Evolutionary conservation across 2,113 vertebrate genomes (phyloP), one percentile per base, ranked within the genome.

Genomic region (Lanius collurio): DNA sequence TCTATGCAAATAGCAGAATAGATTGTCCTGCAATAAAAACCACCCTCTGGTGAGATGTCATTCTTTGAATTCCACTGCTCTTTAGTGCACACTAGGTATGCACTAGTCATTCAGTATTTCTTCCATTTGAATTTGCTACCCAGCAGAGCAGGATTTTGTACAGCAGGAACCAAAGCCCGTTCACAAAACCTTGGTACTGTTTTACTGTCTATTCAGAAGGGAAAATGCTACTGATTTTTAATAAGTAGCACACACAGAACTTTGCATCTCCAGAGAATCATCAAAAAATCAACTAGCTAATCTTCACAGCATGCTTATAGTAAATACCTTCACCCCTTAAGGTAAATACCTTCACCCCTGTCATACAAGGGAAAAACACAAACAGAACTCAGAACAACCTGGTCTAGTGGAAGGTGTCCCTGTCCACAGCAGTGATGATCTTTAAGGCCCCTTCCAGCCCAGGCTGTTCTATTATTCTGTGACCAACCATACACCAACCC

Each of bases 1-100:
- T 99, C 99, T 84, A 98, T 97, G 96, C 99, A 99, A 94, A 99
- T 97, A 65, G 99, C 98, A 44, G 99, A 99, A 97, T 99, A 99
- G 94, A 99, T 94, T 7, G 99, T 99, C 98, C 99, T 99, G 93
- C 57, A 97, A 94, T 87, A 41, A 97, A 88, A 97, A 94, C 9
- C 63, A 84, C 52, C 76, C 19, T 49, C 52, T 59, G 64, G 35
- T 94, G 76, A 93, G 55, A 87, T 15, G 3, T 30, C 17, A 52
- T 63, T 39, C 59, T 63, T 83, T 78, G 42, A 71, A 2, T 60
- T 81, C 22, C 55, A 41, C 37, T 47, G 24, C 53, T 83, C 47
- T 37, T 86, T 44, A 89, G 52, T 27, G 53, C 60, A 52, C 15
- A 13, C 14, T 39, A 37, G 2, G 0, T 47, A 46, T 16, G 56